Evolutionary conservation across 1,140 invertebrate genomes (phyloP).

Genomic region (Nomia melanderi): DNA sequence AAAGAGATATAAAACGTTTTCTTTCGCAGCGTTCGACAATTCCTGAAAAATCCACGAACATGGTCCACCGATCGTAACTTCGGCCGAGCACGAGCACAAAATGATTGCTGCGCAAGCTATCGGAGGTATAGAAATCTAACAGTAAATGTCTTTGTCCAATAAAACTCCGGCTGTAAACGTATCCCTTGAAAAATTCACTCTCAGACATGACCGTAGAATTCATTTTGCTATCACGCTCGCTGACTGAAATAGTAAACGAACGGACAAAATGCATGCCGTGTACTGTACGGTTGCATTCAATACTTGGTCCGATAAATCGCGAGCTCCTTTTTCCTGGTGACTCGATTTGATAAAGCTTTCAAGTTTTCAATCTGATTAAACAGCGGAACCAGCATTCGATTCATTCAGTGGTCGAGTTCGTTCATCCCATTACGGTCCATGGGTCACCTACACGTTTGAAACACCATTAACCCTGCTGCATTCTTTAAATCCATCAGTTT

Average conservation of each 20-base stretch:
- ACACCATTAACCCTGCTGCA: no score
- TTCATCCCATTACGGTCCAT: no score
- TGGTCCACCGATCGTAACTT: neutral
- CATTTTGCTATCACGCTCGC: neutral
- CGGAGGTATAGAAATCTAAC: neutral
- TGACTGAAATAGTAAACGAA: neutral
- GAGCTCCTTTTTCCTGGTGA: no score
- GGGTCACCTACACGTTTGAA: no score
- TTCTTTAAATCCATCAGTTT: no score
- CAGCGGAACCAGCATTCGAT: slow-evolving; percentile 2
- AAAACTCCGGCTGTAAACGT: neutral
- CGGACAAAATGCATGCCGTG: neutral
- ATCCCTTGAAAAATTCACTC: neutral
- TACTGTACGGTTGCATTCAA: no score
- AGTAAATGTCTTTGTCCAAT: neutral
- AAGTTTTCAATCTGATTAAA: slow-evolving; percentile 26
- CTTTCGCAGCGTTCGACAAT: no score
- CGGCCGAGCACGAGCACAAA: neutral
- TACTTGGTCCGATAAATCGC: no score
- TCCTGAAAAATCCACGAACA: no score
- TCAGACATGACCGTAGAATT: neutral
- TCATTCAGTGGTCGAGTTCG: neutral
- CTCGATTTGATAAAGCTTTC: neutral
- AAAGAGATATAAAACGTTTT: no score
- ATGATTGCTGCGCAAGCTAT: no score